Evolutionary conservation across 1,140 invertebrate genomes (phyloP), one percentile per base, ranked within the genome.

Genomic region (Pseudobourletiella spinata): DNA sequence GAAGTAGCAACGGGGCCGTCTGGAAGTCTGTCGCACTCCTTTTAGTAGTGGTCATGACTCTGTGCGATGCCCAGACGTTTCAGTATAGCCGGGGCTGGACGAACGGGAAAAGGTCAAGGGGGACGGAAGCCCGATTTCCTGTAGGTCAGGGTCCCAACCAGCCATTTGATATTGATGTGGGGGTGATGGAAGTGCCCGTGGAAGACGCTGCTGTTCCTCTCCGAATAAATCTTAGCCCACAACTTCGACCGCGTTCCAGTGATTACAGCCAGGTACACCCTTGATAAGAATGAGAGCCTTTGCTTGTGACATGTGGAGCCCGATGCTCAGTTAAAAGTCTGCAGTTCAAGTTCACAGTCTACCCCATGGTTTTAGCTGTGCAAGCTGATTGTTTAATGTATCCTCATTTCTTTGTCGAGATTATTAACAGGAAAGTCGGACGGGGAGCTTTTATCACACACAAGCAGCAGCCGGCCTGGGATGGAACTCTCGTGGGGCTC

Each of bases 1-100:
- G 32, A 46, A 46, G 24, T 28, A 51, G 28, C 28, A 28, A 20
- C 22, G 14, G 46, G n/a, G 24, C 52, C 6, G 20, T 62, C 18
- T 68, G 66, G 48, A 56, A 62, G 26, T 3, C 26, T 35, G 22
- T 69, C 24, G 25, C 65, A n/a, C 18, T 69, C 8, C 50, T 63
- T 18, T 15, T 68, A 0, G 43, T 68, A 8, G 26, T 46, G 18
- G 44, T 65, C 4, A 43, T 63, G 59, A 35, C 67, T 68, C 70
- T 73, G 71, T 58, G 60, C 59, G 18, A 75, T 0, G 77, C 77
- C 3, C 85, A 86, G 74, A 86, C 83, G 0, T 86, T 86, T 73
- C 84, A 86, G 68, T 86, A 86, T 71, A 86, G 83, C 32, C 74
- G 81, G 0, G 85, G 84, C n/a, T 87, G 85, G 85, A 86, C 82